A percentile compares a stretch with the other conserved stretches of the same genome.
Evolutionary conservation across 1,140 invertebrate species (phyloP).

Genomic region (Aphidius ervi): DNA sequence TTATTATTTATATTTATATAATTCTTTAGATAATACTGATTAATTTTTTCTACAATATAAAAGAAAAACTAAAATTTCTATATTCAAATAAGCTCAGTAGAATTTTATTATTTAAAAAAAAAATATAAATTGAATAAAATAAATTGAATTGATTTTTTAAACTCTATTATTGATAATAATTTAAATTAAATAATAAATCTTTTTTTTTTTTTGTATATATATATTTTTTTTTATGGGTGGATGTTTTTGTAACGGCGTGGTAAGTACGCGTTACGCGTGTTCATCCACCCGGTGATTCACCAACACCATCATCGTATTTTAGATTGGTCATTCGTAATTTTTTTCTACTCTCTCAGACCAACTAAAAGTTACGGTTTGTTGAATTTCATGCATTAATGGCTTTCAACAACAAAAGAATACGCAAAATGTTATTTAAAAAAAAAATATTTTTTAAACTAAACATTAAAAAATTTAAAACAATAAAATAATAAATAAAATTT

Average conservation of each 20-base stretch:
- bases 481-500: slow-evolving; percentile 7
- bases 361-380: slow-evolving; percentile 22
- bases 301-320: slow-evolving; percentile 17
- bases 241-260: slow-evolving; percentile 12
- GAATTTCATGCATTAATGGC: slow-evolving; percentile 25
- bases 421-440: slow-evolving; percentile 14
- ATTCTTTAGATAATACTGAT: too few relatives aligned
- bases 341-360: neutral
- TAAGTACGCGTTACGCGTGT: slow-evolving; percentile 19
- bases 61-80: too few relatives aligned
- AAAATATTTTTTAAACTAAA: slow-evolving; percentile 17
- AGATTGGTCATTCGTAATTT: slow-evolving; percentile 11
- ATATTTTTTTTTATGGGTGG: slow-evolving; percentile 2
- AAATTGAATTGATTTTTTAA: too few relatives aligned
- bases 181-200: too few relatives aligned
- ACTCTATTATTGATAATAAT: too few relatives aligned
- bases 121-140: too few relatives aligned
- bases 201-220: too few relatives aligned
- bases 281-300: slow-evolving; percentile 10
- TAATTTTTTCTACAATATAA: too few relatives aligned
- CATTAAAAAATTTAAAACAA: neutral
- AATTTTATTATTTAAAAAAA: too few relatives aligned
- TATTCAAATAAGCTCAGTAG: too few relatives aligned
- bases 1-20: too few relatives aligned
- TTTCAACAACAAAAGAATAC: slow-evolving; percentile 21